A percentile compares a stretch with the other conserved stretches of the same genome.
phyloP scores from a whole-genome alignment of 2,797 vertebrate species.

The Sitta carolinensis region DNA sequence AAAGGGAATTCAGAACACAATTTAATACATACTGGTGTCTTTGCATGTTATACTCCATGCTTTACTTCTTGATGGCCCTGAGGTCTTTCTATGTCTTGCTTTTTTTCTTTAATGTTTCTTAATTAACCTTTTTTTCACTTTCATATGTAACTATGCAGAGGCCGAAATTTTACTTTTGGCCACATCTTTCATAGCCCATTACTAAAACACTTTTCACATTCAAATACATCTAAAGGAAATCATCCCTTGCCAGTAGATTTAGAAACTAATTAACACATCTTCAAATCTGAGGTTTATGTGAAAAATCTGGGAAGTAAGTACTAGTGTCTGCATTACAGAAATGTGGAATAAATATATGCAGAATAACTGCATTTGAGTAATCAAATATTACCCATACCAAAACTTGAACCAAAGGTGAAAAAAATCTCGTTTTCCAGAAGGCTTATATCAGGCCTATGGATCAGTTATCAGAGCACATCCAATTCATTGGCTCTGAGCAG shows the following conservation, averaged over 20 bases:
- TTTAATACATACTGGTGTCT: neutral
- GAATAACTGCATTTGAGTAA: neutral
- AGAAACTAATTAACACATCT: neutral
- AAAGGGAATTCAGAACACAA: neutral
- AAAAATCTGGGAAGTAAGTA: neutral
- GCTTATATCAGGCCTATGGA: neutral
- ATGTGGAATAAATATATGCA: neutral
- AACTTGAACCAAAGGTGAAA: neutral
- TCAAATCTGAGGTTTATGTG: neutral
- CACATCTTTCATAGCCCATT: neutral
- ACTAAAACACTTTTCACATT: neutral
- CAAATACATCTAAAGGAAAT: neutral
- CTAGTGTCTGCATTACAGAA: neutral
- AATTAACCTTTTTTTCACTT: neutral
- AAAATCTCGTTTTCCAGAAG: neutral
- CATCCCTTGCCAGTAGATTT: neutral
- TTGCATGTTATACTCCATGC: neutral
- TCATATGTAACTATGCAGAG: neutral
- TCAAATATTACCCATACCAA: neutral
- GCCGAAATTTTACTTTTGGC: neutral
- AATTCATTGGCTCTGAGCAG: neutral
- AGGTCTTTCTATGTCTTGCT: neutral
- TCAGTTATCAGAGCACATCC: neutral
- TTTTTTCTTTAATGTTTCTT: neutral
- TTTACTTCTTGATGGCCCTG: neutral